Evolutionary conservation across 2,888 invertebrate genomes (phyloP).

Genomic region (Eristalinus sepulchralis): DNA sequence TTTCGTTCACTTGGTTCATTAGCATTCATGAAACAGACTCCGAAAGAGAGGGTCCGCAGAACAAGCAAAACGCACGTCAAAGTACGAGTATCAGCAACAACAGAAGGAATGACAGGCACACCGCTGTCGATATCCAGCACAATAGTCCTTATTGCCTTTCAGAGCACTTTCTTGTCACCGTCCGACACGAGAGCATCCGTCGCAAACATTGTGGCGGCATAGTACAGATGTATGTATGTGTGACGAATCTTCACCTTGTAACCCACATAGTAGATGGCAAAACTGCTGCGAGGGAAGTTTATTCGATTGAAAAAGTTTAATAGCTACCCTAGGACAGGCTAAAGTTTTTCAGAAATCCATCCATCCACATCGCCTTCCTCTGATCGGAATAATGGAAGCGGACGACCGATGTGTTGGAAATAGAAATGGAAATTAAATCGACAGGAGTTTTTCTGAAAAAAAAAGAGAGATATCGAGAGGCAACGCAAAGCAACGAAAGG

Average conservation of each 20-base stretch:
- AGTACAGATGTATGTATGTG: constrained; percentile 24
- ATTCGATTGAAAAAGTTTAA: constrained; percentile 57
- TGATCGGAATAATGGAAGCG: constrained; percentile 1
- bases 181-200: constrained; percentile 37
- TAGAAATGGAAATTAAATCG: constrained; percentile 52
- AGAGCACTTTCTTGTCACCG: constrained; percentile 15
- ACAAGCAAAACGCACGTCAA: constrained; percentile 26
- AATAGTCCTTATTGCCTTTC: constrained; percentile 16
- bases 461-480: neutral
- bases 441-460: constrained; percentile 30
- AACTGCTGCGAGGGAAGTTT: constrained; percentile 26
- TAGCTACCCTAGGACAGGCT: constrained; percentile 34
- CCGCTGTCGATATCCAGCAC: constrained; percentile 4
- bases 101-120: constrained; percentile 30
- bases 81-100: constrained; percentile 34
- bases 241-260: constrained; percentile 53
- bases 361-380: neutral
- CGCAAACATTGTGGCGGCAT: neutral
- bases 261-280: constrained; percentile 7
- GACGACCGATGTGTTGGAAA: constrained; percentile 19
- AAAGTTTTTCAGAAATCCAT: constrained; percentile 36
- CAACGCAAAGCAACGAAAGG: neutral
- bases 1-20: constrained; percentile 46
- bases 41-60: neutral
- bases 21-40: constrained; percentile 53